Conservation (phyloP, 2,888 invertebrate genomes). For the Hydrotaea cyrtoneurina region DNA sequence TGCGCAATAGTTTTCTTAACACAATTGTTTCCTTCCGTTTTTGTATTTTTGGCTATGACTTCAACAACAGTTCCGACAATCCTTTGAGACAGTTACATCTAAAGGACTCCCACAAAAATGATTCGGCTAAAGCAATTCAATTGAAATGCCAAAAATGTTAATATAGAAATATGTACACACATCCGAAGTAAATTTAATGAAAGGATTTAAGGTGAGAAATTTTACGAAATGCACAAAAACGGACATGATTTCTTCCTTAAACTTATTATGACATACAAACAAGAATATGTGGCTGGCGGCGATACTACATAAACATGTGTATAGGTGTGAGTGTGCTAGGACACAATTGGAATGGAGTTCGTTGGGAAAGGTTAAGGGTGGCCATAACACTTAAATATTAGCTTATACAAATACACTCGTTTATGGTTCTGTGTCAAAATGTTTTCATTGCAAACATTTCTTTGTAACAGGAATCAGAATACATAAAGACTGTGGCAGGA, state of each 20-base stretch:
- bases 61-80: background rate
- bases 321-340: background rate
- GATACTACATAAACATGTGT: background rate
- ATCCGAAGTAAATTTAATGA: background rate
- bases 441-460: no score
- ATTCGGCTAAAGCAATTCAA: background rate
- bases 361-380: constrained; percentile 12
- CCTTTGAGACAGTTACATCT: background rate
- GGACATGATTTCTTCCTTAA: background rate
- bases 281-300: background rate
- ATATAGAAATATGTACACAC: background rate
- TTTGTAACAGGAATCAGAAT: no score
- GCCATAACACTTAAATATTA: background rate
- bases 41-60: background rate
- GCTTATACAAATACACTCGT: background rate
- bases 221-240: background rate
- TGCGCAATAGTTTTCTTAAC: constrained; percentile 9
- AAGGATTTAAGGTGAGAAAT: background rate
- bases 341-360: background rate
- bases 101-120: background rate
- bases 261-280: constrained; percentile 2
- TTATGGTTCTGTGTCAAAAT: no score
- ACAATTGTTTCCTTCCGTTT: constrained; percentile 1
- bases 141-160: background rate
- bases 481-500: no score